phyloP scores from a whole-genome alignment of 1,140 invertebrate species.

The Paraescarpia echinospica region DNA sequence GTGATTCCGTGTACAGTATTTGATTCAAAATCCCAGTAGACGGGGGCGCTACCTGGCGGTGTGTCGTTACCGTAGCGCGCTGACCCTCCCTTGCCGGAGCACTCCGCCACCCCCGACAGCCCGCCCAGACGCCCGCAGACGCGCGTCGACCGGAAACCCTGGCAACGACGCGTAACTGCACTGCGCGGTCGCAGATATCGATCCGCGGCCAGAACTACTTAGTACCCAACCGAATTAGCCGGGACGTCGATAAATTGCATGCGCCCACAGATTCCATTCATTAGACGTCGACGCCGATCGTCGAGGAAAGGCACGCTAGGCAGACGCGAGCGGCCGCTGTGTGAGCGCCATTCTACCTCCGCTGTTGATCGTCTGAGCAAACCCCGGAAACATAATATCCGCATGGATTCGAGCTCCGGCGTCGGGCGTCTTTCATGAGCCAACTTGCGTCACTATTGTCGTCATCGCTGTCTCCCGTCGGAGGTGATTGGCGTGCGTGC shows the following conservation, averaged over 20 bases:
- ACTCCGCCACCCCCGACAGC: neutral
- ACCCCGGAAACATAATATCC: neutral
- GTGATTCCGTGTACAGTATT: too few relatives aligned
- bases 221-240: neutral
- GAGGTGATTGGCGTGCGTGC: neutral
- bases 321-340: neutral
- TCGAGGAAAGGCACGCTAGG: neutral
- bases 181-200: neutral
- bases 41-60: neutral
- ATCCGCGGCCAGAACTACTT: conserved; percentile 3
- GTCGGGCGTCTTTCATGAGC: neutral
- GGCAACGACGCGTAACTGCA: neutral
- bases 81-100: neutral
- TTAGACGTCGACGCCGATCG: neutral
- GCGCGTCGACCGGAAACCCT: neutral
- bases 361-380: neutral
- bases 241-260: conserved; percentile 4
- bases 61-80: too few relatives aligned
- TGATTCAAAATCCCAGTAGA: neutral
- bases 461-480: neutral
- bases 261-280: neutral
- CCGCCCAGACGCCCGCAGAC: neutral
- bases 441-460: neutral
- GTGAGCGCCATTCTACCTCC: neutral
- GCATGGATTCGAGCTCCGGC: neutral